phyloP scores from a whole-genome alignment of 2,113 vertebrate genomes.

The Nematolebias whitei region DNA sequence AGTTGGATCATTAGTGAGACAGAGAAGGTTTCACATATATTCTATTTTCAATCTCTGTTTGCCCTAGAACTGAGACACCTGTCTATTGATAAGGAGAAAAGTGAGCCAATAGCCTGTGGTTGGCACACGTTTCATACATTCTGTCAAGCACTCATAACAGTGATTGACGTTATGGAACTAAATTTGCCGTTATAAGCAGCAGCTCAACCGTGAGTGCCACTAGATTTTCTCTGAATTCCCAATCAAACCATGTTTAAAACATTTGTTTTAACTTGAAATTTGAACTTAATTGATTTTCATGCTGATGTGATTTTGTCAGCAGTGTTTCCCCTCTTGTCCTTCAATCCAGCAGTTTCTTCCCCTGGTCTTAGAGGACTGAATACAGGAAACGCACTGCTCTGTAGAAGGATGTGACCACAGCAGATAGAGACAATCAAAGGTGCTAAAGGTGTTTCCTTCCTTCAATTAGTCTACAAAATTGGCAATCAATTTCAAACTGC shows the following conservation, averaged over 20 bases:
- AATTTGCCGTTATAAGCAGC: slow-evolving; percentile 37
- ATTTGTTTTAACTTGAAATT: slow-evolving; percentile 23
- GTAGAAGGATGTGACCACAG: slow-evolving; percentile 96
- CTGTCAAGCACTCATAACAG: slow-evolving; percentile 43
- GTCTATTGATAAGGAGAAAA: slow-evolving; percentile 68
- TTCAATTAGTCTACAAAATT: slow-evolving; percentile 90
- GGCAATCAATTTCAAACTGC: slow-evolving; percentile 86
- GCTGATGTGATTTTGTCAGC: slow-evolving; percentile 60
- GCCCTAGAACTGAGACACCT: slow-evolving; percentile 63
- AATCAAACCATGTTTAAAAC: slow-evolving; percentile 29
- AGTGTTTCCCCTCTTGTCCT: slow-evolving; percentile 51
- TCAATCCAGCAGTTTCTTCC: slow-evolving; percentile 41
- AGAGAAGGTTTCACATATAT: slow-evolving; percentile 64
- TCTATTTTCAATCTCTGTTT: slow-evolving; percentile 72
- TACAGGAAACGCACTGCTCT: slow-evolving; percentile 85
- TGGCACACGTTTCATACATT: slow-evolving; percentile 54
- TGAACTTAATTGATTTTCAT: slow-evolving; percentile 53
- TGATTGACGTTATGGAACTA: slow-evolving; percentile 57
- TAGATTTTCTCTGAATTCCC: slow-evolving; percentile 31
- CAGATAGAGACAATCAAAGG: slow-evolving; percentile 96
- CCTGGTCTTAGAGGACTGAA: slow-evolving; percentile 82
- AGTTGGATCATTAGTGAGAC: slow-evolving; percentile 74
- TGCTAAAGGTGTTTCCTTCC: slow-evolving; percentile 98
- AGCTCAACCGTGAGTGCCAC: slow-evolving; percentile 21
- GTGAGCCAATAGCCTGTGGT: slow-evolving; percentile 58